Conservation (phyloP, 2,888 invertebrate genomes). For the Saturnia japonica region DNA sequence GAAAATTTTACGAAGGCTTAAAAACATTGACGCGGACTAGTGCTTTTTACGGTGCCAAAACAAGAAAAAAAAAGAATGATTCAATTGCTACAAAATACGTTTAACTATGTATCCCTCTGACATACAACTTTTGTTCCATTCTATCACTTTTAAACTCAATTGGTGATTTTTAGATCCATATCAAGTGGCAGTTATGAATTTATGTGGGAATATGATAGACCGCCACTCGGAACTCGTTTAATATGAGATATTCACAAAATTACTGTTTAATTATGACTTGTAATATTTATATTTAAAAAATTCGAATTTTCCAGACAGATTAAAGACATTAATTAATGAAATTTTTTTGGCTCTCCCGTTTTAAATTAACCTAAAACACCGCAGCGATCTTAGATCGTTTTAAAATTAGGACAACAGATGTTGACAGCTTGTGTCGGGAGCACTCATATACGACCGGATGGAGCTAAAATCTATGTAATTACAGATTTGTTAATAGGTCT, state of each 20-base stretch:
- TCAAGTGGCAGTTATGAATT: not conserved
- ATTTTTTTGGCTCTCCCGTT: constrained; percentile 2
- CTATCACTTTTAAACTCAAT: no score
- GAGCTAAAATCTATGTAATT: constrained; percentile 58
- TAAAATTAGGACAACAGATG: constrained; percentile 75
- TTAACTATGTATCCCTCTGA: not conserved
- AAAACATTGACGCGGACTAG: no score
- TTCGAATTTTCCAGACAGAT: not conserved
- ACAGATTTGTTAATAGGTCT: constrained; percentile 58
- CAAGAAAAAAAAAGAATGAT: no score
- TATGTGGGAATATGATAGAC: no score
- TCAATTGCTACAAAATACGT: not conserved
- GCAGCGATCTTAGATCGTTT: constrained; percentile 51
- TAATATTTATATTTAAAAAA: not conserved
- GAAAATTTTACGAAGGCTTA: no score
- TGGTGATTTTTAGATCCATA: not conserved
- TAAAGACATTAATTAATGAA: constrained; percentile 8
- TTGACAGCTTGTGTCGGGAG: constrained; percentile 67
- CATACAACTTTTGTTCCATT: not conserved
- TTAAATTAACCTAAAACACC: constrained; percentile 33
- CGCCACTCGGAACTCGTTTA: no score
- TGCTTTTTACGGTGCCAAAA: no score
- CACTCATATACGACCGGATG: constrained; percentile 68
- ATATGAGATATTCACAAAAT: not conserved
- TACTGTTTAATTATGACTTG: not conserved